Evolutionary conservation across 1,140 invertebrate genomes (phyloP).

Genomic region (Antheraea pernyi): DNA sequence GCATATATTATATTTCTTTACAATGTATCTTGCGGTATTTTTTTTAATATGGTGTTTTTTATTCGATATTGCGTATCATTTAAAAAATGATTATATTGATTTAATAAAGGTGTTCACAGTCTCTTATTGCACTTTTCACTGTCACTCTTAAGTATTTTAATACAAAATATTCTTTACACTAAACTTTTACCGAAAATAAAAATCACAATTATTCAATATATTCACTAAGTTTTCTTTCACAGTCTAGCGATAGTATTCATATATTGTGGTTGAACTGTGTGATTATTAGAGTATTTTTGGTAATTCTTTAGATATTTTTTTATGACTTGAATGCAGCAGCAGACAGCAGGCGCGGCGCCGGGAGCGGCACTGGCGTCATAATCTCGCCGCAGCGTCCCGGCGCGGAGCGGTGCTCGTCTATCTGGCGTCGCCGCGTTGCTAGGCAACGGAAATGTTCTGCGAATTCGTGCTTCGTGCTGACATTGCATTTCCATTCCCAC

Average conservation of each 20-base stretch:
- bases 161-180: not conserved
- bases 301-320: not conserved
- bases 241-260: not conserved
- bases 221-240: not conserved
- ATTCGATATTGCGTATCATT: not conserved
- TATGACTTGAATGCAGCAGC: not conserved
- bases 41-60: not conserved
- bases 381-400: conserved; percentile 38
- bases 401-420: conserved; percentile 35
- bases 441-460: conserved; percentile 30
- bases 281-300: not conserved
- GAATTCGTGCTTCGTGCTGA: not conserved
- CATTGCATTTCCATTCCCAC: not conserved
- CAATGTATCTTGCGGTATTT: not conserved
- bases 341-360: conserved; percentile 30
- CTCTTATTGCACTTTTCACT: not conserved
- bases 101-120: not conserved
- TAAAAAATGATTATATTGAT: not conserved
- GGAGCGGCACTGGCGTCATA: conserved; percentile 44
- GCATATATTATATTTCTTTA: not conserved
- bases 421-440: conserved; percentile 55
- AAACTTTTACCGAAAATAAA: not conserved
- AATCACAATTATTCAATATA: conserved; percentile 1
- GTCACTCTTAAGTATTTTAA: not conserved
- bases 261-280: not conserved